These are phyloP conservation scores for Drymodes brunneopygia DNA, from an alignment of 2,113 vertebrate genomes.

Conservation along the genomic window DNA sequence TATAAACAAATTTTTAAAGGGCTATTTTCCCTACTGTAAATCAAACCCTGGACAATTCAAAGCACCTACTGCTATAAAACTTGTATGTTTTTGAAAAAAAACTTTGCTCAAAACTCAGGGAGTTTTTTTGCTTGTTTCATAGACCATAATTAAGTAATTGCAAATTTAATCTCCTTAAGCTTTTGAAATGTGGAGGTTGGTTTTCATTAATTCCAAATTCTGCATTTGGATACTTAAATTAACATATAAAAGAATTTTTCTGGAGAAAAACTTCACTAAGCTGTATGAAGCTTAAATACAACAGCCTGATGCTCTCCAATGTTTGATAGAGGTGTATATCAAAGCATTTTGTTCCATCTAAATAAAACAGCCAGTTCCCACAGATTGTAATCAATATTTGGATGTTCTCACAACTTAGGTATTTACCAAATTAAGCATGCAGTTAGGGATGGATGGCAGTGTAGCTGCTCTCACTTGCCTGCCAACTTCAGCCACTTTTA, in stretches of 20 bases:
- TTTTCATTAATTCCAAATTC: background rate
- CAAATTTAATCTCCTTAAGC: background rate
- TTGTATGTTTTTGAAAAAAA: background rate
- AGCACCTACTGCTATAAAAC: background rate
- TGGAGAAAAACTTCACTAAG: background rate
- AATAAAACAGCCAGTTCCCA: background rate
- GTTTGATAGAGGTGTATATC: fast-evolving
- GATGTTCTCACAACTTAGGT: background rate
- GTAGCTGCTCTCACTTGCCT: background rate
- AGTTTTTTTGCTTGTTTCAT: background rate
- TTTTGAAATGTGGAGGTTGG: background rate
- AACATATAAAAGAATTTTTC: background rate
- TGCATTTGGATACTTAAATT: background rate
- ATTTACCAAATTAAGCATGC: background rate
- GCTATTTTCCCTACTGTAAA: background rate
- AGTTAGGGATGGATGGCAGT: background rate
- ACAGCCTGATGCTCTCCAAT: background rate
- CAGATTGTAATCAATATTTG: background rate
- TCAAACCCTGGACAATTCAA: background rate
- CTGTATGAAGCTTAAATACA: background rate
- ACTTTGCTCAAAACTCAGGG: background rate
- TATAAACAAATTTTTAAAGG: background rate
- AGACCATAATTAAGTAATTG: background rate
- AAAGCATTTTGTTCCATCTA: background rate
- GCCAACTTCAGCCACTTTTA: background rate